Evolutionary conservation across 2,888 invertebrate genomes (phyloP).

Genomic region (Mythimna pallens): DNA sequence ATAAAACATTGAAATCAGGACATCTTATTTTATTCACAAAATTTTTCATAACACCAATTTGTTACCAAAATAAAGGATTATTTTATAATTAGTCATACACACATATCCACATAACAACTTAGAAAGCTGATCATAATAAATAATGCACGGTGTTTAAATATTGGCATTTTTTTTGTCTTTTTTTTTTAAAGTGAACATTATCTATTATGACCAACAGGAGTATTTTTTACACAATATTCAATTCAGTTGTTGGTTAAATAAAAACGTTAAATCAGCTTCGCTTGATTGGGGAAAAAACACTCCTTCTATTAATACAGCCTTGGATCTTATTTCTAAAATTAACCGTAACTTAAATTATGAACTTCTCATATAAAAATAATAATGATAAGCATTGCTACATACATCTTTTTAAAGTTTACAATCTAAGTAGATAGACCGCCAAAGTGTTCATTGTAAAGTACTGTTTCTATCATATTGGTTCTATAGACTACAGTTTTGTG

Average conservation of each 20-base stretch:
- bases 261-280: conserved; percentile 73
- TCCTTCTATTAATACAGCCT: conserved; percentile 89
- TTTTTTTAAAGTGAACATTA: conserved; percentile 70
- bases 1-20: conserved; percentile 73
- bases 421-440: conserved; percentile 89
- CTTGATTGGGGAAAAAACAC: conserved; percentile 82
- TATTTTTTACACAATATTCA: conserved; percentile 81
- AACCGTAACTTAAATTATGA: conserved; percentile 88
- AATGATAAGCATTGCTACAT: conserved; percentile 82
- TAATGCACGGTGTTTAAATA: conserved; percentile 67
- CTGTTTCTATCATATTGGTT: conserved; percentile 64
- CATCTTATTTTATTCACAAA: conserved; percentile 90
- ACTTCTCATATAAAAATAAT: conserved; percentile 89
- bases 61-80: conserved; percentile 90
- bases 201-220: conserved; percentile 82
- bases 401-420: conserved; percentile 77
- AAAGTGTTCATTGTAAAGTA: conserved; percentile 77
- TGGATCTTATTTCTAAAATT: conserved; percentile 88
- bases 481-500: conserved; percentile 63
- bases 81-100: conserved; percentile 89
- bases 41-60: conserved; percentile 89
- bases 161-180: conserved; percentile 69
- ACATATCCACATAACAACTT: conserved; percentile 86
- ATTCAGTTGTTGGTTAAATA: conserved; percentile 72
- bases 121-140: conserved; percentile 80